Evolutionary conservation across 2,888 invertebrate genomes (phyloP).

Genomic region (Cephus sareptanus): DNA sequence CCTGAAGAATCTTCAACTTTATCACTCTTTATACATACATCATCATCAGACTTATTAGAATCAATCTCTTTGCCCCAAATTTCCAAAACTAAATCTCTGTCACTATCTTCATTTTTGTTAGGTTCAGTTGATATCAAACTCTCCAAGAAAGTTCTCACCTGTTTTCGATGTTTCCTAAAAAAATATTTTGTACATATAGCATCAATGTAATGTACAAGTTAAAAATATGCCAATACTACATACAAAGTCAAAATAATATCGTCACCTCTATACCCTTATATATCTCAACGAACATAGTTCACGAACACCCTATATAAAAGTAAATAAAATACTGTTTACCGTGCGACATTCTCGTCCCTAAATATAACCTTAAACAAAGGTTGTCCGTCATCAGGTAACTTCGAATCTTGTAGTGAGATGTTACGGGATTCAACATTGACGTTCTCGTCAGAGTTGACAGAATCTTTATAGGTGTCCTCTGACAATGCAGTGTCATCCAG

Average conservation of each 20-base stretch:
- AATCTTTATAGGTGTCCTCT: background rate
- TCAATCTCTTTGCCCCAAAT: constrained; percentile 47
- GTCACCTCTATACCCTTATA: background rate
- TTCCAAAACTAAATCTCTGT: constrained; percentile 47
- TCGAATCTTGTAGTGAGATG: background rate
- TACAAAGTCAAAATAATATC: background rate
- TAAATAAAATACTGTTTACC: constrained; percentile 39
- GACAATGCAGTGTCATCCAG: background rate
- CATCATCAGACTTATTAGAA: constrained; percentile 20
- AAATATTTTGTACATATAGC: background rate
- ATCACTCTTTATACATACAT: constrained; percentile 22
- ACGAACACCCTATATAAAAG: constrained; percentile 6
- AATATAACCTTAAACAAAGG: constrained; percentile 58
- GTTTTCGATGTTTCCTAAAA: constrained; percentile 45
- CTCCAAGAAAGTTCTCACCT: constrained; percentile 40
- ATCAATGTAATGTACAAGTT: background rate
- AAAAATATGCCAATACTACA: background rate
- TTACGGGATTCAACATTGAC: constrained; percentile 7
- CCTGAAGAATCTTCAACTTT: constrained; percentile 20
- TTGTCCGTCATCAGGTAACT: background rate
- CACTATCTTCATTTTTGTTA: constrained; percentile 25
- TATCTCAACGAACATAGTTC: constrained; percentile 10
- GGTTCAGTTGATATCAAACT: constrained; percentile 28
- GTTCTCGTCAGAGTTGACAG: background rate
- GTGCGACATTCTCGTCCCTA: constrained; percentile 46